phyloP scores from a whole-genome alignment of 2,113 vertebrate species.

The Meleagris gallopavo region DNA sequence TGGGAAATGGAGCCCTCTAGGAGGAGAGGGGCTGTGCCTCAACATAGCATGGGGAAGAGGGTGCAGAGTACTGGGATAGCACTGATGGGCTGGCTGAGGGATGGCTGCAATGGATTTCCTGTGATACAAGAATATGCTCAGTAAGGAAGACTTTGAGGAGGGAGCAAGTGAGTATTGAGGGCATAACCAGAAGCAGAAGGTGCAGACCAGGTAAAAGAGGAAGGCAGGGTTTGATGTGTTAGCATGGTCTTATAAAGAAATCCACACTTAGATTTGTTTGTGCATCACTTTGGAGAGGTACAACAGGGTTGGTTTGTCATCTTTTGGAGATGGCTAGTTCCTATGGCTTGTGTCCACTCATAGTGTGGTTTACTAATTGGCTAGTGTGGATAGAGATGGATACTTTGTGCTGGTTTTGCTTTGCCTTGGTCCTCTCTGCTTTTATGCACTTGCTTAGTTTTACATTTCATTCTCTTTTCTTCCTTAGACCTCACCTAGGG shows the following conservation, averaged over 20 bases:
- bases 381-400: neutral
- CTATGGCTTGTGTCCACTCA: accelerated
- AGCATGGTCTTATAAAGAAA: neutral
- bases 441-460: neutral
- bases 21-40: neutral
- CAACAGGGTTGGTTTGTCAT: neutral
- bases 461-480: neutral
- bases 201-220: neutral
- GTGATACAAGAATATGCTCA: neutral
- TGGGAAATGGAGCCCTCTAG: neutral
- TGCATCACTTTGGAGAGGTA: neutral
- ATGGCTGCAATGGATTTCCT: neutral
- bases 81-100: neutral
- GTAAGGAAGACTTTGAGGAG: neutral
- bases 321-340: neutral
- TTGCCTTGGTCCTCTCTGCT: neutral
- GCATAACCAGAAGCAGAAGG: neutral
- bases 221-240: neutral
- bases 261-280: neutral
- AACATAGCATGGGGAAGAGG: neutral
- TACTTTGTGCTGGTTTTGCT: neutral
- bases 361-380: neutral
- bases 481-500: neutral
- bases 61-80: neutral
- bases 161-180: neutral